These are phyloP conservation scores for Augochlora pura DNA, from an alignment of 1,140 invertebrate species.

Conservation along the genomic window DNA sequence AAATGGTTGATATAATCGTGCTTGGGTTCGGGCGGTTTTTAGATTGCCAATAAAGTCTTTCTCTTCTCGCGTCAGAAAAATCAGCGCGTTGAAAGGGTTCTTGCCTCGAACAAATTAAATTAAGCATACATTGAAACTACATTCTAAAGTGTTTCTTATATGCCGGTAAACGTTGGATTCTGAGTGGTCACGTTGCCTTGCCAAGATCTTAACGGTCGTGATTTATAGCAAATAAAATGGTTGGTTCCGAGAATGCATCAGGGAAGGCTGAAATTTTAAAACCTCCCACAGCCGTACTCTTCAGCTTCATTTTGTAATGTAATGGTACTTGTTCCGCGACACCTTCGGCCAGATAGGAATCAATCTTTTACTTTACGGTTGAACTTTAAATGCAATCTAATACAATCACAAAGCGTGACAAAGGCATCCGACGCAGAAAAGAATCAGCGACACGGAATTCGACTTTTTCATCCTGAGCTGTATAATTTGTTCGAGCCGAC, in stretches of 20 bases:
- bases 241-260: neutral
- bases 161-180: neutral
- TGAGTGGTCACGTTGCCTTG: neutral
- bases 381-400: neutral
- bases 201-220: neutral
- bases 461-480: conserved; percentile 3
- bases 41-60: no score
- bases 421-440: neutral
- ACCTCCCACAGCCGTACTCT: no score
- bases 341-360: neutral
- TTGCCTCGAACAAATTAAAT: no score
- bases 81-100: no score
- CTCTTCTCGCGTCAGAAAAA: no score
- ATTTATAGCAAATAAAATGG: neutral
- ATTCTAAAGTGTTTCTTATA: neutral
- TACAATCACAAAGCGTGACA: neutral
- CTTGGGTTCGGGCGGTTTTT: no score
- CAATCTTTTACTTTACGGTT: neutral
- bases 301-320: no score
- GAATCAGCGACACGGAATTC: neutral
- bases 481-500: conserved; percentile 11
- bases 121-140: neutral
- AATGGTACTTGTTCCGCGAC: no score
- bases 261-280: neutral
- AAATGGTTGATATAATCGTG: no score